A percentile compares a stretch with the other conserved stretches of the same genome.
Conservation (phyloP, 2,113 vertebrate species). For the Petrocephalus zakoni region DNA sequence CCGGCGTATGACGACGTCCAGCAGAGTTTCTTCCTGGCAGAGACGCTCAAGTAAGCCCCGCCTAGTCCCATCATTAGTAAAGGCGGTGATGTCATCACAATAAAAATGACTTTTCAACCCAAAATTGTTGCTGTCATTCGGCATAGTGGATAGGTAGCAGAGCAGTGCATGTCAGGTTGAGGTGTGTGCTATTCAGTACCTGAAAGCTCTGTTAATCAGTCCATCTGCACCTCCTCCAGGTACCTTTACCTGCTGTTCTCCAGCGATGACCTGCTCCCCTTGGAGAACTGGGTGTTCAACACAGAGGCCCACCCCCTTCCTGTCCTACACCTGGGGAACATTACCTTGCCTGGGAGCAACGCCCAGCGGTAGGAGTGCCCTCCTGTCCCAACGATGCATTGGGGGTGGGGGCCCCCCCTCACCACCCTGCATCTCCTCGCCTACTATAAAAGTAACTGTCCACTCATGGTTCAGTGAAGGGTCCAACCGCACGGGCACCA, state of each 20-base stretch:
- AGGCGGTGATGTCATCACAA: not conserved
- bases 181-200: not conserved
- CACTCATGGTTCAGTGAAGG: not conserved
- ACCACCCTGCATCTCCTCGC: not conserved
- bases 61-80: not conserved
- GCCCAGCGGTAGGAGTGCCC: conserved; percentile 2
- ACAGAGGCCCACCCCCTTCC: conserved; percentile 22
- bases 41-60: conserved; percentile 89
- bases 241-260: conserved; percentile 25
- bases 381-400: not conserved
- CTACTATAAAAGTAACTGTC: not conserved
- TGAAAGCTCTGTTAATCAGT: not conserved
- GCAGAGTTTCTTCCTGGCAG: conserved; percentile 98
- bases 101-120: not conserved
- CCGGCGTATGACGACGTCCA: conserved; percentile 94
- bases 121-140: not conserved
- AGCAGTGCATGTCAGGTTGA: not conserved
- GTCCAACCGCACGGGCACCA: not conserved
- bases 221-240: not conserved
- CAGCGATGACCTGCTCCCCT: conserved; percentile 18
- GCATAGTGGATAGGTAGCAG: not conserved
- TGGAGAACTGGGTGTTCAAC: conserved; percentile 26
- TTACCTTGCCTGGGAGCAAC: conserved; percentile 15
- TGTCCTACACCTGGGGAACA: conserved; percentile 18
- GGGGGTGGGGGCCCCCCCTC: not conserved